Evolutionary conservation across 2,113 vertebrate genomes (phyloP).

Genomic region (Xiphias gladius): DNA sequence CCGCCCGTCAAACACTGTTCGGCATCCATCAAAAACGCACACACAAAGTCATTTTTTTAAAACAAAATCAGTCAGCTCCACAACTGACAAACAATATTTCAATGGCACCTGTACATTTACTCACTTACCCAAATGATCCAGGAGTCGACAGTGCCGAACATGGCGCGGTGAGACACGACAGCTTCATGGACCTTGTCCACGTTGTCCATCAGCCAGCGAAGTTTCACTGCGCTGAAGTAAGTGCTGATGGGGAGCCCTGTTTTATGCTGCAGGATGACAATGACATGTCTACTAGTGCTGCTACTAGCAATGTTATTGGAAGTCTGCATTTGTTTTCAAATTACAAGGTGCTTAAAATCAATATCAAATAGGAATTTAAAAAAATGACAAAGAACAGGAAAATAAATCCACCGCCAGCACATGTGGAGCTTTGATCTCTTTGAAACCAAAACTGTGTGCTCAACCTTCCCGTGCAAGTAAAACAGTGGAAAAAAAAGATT

Average conservation of each 20-base stretch:
- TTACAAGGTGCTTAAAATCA: background rate
- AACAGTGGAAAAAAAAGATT: background rate
- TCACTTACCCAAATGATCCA: conserved; percentile 96
- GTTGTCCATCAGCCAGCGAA: conserved; percentile 98
- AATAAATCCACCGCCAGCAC: background rate
- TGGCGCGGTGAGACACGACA: conserved; percentile 87
- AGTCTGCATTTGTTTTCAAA: background rate
- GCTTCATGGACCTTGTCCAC: conserved; percentile 87
- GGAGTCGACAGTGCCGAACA: conserved; percentile 97
- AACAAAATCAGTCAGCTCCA: background rate
- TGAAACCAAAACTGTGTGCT: background rate
- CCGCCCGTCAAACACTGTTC: conserved; percentile 94
- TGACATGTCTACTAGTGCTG: background rate
- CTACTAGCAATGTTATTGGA: background rate
- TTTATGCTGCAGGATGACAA: conserved; percentile 85
- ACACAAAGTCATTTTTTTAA: too few relatives aligned
- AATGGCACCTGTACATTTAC: background rate
- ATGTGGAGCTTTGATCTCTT: too few relatives aligned
- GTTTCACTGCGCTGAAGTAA: conserved; percentile 98
- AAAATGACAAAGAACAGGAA: background rate
- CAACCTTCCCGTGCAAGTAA: too few relatives aligned
- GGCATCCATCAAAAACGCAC: background rate
- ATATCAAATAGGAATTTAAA: background rate
- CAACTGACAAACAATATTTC: background rate
- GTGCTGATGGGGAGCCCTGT: conserved; percentile 98